Percentiles rank a stretch among this genome's conserved stretches.
phyloP scores from a whole-genome alignment of 2,113 vertebrate species.

The Otocyon megalotis region DNA sequence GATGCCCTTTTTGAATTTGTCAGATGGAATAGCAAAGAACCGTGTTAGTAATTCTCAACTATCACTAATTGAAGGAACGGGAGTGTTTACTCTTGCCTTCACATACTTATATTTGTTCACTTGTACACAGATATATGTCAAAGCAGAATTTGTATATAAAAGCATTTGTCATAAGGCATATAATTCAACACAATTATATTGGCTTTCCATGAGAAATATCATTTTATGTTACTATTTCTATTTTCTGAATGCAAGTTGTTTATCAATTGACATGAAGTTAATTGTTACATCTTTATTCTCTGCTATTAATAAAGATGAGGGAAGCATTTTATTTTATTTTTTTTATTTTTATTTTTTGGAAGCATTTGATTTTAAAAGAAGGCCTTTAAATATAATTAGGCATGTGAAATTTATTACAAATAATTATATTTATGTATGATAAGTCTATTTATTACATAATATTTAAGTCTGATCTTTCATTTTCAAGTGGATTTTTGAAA shows the following conservation, averaged over 20 bases:
- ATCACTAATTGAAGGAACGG: not conserved
- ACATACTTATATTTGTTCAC: not conserved
- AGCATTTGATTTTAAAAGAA: slow-evolving; percentile 54
- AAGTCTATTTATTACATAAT: slow-evolving; percentile 5
- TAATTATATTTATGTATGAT: not conserved
- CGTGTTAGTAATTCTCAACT: not conserved
- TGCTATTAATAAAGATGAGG: not conserved
- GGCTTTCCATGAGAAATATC: not conserved
- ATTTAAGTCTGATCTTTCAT: not conserved
- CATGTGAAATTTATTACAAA: not conserved
- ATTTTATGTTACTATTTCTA: slow-evolving; percentile 2
- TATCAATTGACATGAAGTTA: not conserved
- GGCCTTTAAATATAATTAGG: not conserved
- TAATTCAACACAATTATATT: not conserved
- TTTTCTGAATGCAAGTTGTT: slow-evolving; percentile 53
- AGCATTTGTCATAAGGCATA: not conserved
- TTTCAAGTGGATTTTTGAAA: slow-evolving; percentile 35
- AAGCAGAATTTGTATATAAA: not conserved
- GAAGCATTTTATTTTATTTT: slow-evolving; percentile 32
- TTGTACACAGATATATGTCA: not conserved
- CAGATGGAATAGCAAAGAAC: not conserved
- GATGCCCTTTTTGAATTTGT: slow-evolving; percentile 49
- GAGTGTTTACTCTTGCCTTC: not conserved
- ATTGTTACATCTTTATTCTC: not conserved
- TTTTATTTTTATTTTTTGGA: too few relatives aligned